Evolutionary conservation across 2,113 vertebrate genomes (phyloP), one percentile per base, ranked within the genome.

Genomic region (Vidua chalybeata): DNA sequence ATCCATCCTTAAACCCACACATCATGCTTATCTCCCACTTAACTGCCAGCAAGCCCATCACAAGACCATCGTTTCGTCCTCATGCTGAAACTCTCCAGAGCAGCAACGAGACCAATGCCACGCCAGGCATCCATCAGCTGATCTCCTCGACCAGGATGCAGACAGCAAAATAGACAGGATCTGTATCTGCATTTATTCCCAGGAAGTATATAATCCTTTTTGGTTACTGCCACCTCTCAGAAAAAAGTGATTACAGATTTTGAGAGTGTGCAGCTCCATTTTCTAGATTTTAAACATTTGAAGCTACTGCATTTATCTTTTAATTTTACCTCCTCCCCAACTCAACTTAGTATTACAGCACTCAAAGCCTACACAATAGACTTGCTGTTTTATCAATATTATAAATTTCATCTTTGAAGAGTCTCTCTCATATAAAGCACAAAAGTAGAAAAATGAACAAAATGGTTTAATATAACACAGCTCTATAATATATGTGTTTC

Each of bases 301-400:
- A 96, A 80, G 64, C 48, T 81, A 90, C 52, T 45, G 59, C 22
- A 67, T 75, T 87, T 92, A 74, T 81, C 43, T 89, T 92, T 89
- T 68, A 55, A 90, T 91, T 91, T 79, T 89, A 87, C 84, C 95
- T 93, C 64, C 64, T 88, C 84, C 85, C 55, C 22, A 54, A 63
- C 37, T 83, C 62, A 90, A 64, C 64, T 94, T 68, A 80, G 72
- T 81, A 84, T 46, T 91, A 56, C 21, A 88, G 68, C 85, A 80
- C 39, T 96, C 62, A 63, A 84, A 93, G 76, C 85, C 90, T 92
- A 95, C 89, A 94, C 86, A 96, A 63, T 24, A 95, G 74, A 91
- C 66, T 84, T 78, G 59, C 59, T 73, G 59, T 86, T 93, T 88
- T 77, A 90, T 80, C 78, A 88, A 19, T 88, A 94, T 91, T 95